Conservation (phyloP, 2,888 invertebrate genomes). For the Lagria hirta region DNA sequence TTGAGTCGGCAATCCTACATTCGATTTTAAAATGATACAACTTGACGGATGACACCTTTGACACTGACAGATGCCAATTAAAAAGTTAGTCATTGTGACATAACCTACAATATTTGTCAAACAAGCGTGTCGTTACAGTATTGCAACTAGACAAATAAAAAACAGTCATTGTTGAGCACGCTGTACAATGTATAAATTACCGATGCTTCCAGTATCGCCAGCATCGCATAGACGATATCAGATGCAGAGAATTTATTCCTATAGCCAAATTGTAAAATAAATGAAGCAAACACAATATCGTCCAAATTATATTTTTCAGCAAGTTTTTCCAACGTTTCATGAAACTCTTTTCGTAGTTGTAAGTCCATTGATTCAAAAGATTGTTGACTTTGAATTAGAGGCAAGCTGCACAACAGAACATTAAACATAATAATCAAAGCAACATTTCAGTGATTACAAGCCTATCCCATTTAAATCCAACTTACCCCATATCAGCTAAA, state of each 20-base stretch:
- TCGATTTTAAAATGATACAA: no score
- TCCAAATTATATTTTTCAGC: constrained; percentile 69
- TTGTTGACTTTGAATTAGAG: constrained; percentile 83
- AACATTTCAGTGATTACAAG: neutral
- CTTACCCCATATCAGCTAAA: constrained; percentile 88
- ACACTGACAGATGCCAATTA: no score
- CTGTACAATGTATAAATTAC: constrained; percentile 49
- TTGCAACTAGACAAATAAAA: no score
- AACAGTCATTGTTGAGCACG: neutral
- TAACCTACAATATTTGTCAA: no score
- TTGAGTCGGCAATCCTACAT: no score
- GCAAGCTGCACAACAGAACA: constrained; percentile 60
- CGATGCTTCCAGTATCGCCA: constrained; percentile 76
- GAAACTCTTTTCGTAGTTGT: constrained; percentile 73
- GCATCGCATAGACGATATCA: constrained; percentile 78
- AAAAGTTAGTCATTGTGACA: no score
- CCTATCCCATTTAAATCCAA: constrained; percentile 2
- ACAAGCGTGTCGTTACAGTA: no score
- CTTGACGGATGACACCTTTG: no score
- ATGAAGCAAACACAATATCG: constrained; percentile 73
- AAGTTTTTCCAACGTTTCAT: constrained; percentile 67
- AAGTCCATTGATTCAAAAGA: constrained; percentile 88
- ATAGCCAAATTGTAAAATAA: constrained; percentile 80
- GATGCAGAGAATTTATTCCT: constrained; percentile 76
- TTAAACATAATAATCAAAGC: constrained; percentile 11